These are phyloP conservation scores for Labroides dimidiatus DNA, from an alignment of 2,797 vertebrate species.

Conservation along the genomic window DNA sequence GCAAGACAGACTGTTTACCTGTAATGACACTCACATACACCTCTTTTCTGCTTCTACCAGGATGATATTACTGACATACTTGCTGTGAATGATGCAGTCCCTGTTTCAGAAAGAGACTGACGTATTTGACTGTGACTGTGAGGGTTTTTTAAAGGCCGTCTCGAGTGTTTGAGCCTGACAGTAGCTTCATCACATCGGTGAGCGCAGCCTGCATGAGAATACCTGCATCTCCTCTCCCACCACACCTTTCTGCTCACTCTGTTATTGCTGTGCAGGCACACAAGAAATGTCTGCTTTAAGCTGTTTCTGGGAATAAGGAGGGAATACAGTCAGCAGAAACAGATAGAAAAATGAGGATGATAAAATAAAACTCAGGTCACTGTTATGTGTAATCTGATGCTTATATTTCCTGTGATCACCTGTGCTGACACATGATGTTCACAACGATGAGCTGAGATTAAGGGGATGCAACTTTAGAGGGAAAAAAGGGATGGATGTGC, in stretches of 20 bases:
- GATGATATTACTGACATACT: background rate
- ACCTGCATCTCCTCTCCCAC: conserved; percentile 6
- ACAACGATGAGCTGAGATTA: background rate
- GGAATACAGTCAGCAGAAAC: conserved; percentile 40
- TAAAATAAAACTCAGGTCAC: conserved; percentile 12
- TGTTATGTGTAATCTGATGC: conserved; percentile 10
- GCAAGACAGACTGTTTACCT: too few species aligned
- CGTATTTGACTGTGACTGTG: conserved; percentile 13
- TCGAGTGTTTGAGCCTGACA: conserved; percentile 32
- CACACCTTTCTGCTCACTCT: conserved; percentile 21
- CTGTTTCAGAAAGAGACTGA: conserved; percentile 30
- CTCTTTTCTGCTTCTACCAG: background rate
- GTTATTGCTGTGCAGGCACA: conserved; percentile 39
- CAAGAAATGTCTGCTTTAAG: conserved; percentile 32
- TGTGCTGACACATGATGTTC: conserved; percentile 6
- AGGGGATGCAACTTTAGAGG: conserved; percentile 8
- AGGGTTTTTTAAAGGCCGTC: conserved; percentile 5
- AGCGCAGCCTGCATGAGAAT: conserved; percentile 15
- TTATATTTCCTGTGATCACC: conserved; percentile 28
- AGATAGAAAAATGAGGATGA: background rate
- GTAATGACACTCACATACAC: too few species aligned
- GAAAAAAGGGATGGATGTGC: conserved; percentile 10
- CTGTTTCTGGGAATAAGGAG: conserved; percentile 28
- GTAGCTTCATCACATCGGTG: conserved; percentile 28
- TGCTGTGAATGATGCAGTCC: background rate